Evolutionary conservation across 64 coral and sea anemone species (phyloP).

Genomic region (Actinia equina): DNA sequence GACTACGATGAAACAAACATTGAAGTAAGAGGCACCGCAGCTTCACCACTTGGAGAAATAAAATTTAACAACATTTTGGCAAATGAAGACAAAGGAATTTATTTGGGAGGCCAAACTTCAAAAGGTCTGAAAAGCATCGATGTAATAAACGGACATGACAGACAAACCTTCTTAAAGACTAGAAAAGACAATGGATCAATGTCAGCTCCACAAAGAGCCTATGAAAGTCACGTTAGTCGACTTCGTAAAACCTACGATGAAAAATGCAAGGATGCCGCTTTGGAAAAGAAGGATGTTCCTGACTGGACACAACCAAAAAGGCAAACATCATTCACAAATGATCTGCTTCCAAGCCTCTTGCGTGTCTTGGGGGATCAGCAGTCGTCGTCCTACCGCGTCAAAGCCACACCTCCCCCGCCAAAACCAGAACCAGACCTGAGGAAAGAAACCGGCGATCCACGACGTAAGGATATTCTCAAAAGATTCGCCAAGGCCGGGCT

Average conservation of each 20-base stretch:
- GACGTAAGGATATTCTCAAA: neutral
- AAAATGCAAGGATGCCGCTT: neutral
- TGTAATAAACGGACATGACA: neutral
- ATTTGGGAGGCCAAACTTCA: neutral
- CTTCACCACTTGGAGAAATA: neutral
- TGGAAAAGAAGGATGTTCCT: neutral
- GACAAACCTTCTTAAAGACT: neutral
- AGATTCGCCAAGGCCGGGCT: neutral
- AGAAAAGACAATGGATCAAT: neutral
- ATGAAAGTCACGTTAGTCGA: neutral
- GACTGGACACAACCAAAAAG: neutral
- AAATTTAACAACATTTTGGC: too few relatives aligned
- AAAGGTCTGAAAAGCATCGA: neutral
- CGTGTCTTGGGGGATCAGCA: neutral
- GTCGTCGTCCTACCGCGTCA: neutral
- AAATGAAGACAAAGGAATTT: neutral
- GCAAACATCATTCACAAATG: neutral
- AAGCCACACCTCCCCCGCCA: neutral
- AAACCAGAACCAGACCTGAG: neutral
- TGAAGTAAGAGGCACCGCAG: neutral
- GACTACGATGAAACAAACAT: neutral
- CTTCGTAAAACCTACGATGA: neutral
- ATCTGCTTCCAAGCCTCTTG: neutral
- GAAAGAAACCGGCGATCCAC: neutral
- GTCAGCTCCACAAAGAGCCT: constrained; percentile 19